Conservation (phyloP, 2,113 vertebrate species). For the Murina feae region DNA sequence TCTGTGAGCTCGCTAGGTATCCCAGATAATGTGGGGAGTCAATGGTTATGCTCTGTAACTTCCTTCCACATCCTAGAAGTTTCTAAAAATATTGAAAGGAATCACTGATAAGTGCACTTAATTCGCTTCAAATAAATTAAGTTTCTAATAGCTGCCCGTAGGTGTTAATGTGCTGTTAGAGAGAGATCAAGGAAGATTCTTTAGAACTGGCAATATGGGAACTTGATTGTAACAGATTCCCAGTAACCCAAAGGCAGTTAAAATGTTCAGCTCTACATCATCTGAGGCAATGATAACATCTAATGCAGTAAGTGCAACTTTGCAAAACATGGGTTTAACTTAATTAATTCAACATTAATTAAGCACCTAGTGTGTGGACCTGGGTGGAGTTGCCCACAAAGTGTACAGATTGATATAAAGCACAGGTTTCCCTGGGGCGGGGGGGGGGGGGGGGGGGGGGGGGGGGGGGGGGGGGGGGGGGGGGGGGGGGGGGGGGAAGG, state of each 20-base stretch:
- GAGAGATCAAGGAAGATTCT: not conserved
- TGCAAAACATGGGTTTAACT: not conserved
- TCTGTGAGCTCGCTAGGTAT: not conserved
- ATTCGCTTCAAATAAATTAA: not conserved
- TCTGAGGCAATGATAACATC: not conserved
- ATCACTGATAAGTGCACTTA: not conserved
- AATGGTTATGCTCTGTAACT: not conserved
- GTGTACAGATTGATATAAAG: not conserved
- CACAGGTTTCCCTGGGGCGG: not conserved
- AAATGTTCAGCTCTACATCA: not conserved
- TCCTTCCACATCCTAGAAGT: not conserved
- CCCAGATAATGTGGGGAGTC: not conserved
- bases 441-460: too few relatives aligned
- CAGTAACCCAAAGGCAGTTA: not conserved
- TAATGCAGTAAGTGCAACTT: not conserved
- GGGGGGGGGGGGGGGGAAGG: too few relatives aligned
- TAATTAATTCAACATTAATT: not conserved
- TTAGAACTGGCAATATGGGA: not conserved
- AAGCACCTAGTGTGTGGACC: not conserved
- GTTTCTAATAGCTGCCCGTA: not conserved
- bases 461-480: too few relatives aligned
- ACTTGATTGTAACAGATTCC: not conserved
- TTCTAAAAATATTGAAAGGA: conserved; percentile 26
- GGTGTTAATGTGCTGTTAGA: not conserved
- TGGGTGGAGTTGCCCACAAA: not conserved